Percentiles rank a stretch among this genome's conserved stretches.
Evolutionary conservation across 2,888 invertebrate genomes (phyloP).

Genomic region (Cryptophagus acutangulus): DNA sequence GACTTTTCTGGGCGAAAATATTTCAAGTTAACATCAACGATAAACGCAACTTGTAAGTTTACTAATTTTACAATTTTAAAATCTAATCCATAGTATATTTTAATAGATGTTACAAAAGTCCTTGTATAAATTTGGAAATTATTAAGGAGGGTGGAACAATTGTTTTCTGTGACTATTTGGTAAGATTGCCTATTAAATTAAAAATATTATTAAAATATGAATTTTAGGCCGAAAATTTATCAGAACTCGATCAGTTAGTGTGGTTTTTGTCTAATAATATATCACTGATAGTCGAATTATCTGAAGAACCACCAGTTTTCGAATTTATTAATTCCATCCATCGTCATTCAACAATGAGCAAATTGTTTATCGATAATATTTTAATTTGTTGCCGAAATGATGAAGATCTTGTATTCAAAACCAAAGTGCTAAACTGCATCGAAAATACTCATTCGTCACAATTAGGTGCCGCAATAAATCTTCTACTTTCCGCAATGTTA

Average conservation of each 20-base stretch:
- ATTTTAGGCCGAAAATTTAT: constrained; percentile 60
- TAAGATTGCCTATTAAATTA: constrained; percentile 43
- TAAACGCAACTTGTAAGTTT: too few species aligned
- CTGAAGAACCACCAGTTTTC: constrained; percentile 61
- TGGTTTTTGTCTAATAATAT: constrained; percentile 75
- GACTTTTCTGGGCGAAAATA: constrained; percentile 58
- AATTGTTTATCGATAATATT: constrained; percentile 66
- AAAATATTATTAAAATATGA: neutral
- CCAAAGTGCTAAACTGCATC: constrained; percentile 64
- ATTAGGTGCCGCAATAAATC: constrained; percentile 64
- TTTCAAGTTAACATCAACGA: constrained; percentile 31
- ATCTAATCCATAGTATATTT: too few species aligned
- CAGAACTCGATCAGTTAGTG: constrained; percentile 66
- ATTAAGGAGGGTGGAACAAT: constrained; percentile 64
- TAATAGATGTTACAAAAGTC: too few species aligned
- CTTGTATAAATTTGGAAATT: constrained; percentile 55
- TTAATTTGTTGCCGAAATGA: constrained; percentile 46
- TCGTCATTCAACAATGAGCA: constrained; percentile 62
- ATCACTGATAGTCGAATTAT: constrained; percentile 60
- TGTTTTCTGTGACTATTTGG: constrained; percentile 75
- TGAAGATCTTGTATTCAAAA: constrained; percentile 52
- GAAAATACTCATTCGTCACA: constrained; percentile 65
- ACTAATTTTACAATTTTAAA: too few species aligned
- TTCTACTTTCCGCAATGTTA: constrained; percentile 61
- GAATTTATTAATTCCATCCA: constrained; percentile 59